These are phyloP conservation scores for Stenoptilia bipunctidactyla DNA, from an alignment of 2,888 invertebrate genomes.

Conservation along the genomic window DNA sequence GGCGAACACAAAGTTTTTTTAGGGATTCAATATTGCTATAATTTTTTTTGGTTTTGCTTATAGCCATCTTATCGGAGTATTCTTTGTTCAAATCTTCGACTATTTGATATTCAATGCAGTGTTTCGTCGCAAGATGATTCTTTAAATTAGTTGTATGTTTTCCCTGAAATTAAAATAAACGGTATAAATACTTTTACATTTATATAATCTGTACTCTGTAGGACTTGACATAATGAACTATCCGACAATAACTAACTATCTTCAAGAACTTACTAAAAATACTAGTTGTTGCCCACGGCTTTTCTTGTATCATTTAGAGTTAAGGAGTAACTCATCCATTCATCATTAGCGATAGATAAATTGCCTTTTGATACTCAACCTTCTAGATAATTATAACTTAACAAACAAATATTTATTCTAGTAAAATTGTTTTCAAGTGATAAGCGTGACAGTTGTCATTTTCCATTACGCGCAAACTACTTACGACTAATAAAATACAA, in stretches of 20 bases:
- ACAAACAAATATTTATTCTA: too few species aligned
- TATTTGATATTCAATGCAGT: neutral
- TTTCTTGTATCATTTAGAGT: neutral
- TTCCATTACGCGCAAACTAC: too few species aligned
- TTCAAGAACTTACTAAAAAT: neutral
- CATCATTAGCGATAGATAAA: too few species aligned
- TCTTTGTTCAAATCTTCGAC: neutral
- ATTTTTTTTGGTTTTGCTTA: neutral
- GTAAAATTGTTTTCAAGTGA: too few species aligned
- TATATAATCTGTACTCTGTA: neutral
- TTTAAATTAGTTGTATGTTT: conserved; percentile 1
- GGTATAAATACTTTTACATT: neutral
- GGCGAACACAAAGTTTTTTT: conserved; percentile 1
- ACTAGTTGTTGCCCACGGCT: neutral
- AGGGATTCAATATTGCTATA: conserved; percentile 2
- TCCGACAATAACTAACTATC: neutral
- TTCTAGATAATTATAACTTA: too few species aligned
- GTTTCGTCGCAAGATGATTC: neutral
- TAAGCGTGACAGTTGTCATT: too few species aligned
- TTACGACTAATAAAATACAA: too few species aligned
- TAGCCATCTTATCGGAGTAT: neutral
- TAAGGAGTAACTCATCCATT: neutral
- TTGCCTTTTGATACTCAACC: too few species aligned
- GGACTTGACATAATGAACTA: neutral
- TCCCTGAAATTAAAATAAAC: neutral